Percentiles rank a stretch among this genome's conserved stretches.
phyloP scores from a whole-genome alignment of 1,140 invertebrate species.

The Euwallacea similis region DNA sequence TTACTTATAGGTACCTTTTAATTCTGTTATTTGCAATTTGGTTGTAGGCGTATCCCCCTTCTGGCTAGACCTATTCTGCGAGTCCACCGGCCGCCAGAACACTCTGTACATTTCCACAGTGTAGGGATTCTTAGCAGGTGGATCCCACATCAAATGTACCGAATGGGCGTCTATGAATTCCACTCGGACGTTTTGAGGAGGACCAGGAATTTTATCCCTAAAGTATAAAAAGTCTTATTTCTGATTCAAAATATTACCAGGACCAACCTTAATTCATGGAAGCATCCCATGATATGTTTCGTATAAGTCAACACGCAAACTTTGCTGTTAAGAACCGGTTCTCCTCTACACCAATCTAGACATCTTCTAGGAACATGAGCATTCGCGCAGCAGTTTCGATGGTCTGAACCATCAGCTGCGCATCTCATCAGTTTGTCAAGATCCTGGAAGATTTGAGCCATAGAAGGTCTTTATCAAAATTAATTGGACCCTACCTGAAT shows the following conservation, averaged over 20 bases:
- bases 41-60: conserved; percentile 68
- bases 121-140: conserved; percentile 77
- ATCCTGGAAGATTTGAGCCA: conserved; percentile 56
- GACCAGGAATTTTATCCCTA: conserved; percentile 72
- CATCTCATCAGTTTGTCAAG: conserved; percentile 85
- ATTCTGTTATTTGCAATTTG: conserved; percentile 65
- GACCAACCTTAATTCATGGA: conserved; percentile 66
- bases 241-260: neutral
- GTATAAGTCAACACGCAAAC: conserved; percentile 73
- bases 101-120: conserved; percentile 79
- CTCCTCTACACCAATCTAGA: conserved; percentile 73
- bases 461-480: neutral
- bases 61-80: conserved; percentile 42
- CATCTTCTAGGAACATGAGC: conserved; percentile 73
- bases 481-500: conserved; percentile 51
- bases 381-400: conserved; percentile 75
- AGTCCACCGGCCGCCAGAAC: conserved; percentile 61
- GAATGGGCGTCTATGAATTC: conserved; percentile 62
- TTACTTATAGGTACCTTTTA: conserved; percentile 55
- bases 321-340: conserved; percentile 63
- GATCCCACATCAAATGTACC: conserved; percentile 71
- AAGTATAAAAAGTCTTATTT: neutral
- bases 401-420: conserved; percentile 77
- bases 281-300: conserved; percentile 75
- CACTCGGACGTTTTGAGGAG: conserved; percentile 71